These are phyloP conservation scores for Protobothrops mucrosquamatus DNA, from an alignment of 2,113 vertebrate genomes.

Conservation along the genomic window DNA sequence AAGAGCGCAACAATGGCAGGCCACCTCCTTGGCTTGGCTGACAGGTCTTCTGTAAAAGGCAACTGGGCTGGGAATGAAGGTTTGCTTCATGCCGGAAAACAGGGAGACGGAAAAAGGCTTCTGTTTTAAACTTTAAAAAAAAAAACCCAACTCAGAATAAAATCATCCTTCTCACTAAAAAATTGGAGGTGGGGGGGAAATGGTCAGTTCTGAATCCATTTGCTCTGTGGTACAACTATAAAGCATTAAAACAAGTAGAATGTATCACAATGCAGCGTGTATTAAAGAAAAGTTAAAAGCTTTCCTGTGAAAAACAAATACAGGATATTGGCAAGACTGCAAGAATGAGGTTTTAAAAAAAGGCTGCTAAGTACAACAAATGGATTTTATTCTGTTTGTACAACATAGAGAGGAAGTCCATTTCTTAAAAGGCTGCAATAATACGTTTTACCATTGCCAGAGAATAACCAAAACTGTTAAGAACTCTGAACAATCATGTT, in stretches of 20 bases:
- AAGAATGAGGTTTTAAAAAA: constrained; percentile 56
- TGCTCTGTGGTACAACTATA: constrained; percentile 48
- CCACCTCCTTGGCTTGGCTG: neutral
- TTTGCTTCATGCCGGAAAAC: neutral
- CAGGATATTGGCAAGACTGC: constrained; percentile 68
- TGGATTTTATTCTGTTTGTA: constrained; percentile 53
- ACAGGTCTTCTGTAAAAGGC: neutral
- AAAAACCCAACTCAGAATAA: neutral
- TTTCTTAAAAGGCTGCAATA: constrained; percentile 31
- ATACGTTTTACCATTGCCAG: constrained; percentile 1
- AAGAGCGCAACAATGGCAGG: too few species aligned
- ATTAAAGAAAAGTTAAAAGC: constrained; percentile 52
- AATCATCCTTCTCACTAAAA: neutral
- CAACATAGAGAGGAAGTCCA: constrained; percentile 42
- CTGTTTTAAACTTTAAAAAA: neutral
- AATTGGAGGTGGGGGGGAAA: neutral
- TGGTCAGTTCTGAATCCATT: constrained; percentile 17
- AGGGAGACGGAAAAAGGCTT: neutral
- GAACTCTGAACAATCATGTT: neutral
- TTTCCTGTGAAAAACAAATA: constrained; percentile 64
- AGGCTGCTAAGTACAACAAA: constrained; percentile 55
- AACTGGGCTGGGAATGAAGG: too few species aligned
- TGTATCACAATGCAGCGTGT: constrained; percentile 50
- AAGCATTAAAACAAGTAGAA: constrained; percentile 30
- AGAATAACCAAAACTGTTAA: constrained; percentile 30